These are phyloP conservation scores for Tringa solitaria DNA, from an alignment of 2,113 vertebrate genomes.

Conservation along the genomic window DNA sequence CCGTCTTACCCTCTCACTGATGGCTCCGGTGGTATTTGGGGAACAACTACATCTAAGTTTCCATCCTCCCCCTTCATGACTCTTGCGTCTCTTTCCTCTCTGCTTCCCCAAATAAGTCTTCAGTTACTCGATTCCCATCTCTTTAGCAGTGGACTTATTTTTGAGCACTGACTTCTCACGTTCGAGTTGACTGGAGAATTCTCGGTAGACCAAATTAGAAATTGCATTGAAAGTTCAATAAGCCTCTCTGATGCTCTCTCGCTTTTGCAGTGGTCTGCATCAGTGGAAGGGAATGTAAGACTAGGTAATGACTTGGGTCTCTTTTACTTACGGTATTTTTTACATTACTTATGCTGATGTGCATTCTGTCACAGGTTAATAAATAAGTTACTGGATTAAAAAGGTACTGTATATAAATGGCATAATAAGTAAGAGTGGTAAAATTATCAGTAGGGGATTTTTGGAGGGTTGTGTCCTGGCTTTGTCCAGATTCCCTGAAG, in stretches of 20 bases:
- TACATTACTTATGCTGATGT: background rate
- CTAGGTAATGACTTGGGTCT: background rate
- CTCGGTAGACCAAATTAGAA: constrained; percentile 4
- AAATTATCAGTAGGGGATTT: background rate
- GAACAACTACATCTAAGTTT: background rate
- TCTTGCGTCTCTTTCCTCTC: background rate
- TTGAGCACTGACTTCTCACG: background rate
- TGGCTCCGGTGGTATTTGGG: background rate
- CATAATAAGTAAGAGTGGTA: background rate
- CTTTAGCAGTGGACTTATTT: constrained; percentile 35
- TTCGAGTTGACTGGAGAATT: background rate
- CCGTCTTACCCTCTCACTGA: background rate
- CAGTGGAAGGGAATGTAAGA: background rate
- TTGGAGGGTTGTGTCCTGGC: background rate
- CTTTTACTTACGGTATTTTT: background rate
- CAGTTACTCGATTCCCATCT: background rate
- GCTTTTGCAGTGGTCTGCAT: background rate
- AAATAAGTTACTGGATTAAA: background rate
- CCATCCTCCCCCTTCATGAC: background rate
- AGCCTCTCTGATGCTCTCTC: background rate
- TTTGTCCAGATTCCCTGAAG: background rate
- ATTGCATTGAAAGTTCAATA: background rate
- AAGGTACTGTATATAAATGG: background rate
- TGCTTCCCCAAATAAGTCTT: constrained; percentile 29
- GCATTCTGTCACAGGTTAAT: background rate